A percentile compares a stretch with the other conserved stretches of the same genome.
These are phyloP conservation scores for Pseudocheirus occidentalis DNA, from an alignment of 2,797 vertebrate genomes.

Conservation along the genomic window DNA sequence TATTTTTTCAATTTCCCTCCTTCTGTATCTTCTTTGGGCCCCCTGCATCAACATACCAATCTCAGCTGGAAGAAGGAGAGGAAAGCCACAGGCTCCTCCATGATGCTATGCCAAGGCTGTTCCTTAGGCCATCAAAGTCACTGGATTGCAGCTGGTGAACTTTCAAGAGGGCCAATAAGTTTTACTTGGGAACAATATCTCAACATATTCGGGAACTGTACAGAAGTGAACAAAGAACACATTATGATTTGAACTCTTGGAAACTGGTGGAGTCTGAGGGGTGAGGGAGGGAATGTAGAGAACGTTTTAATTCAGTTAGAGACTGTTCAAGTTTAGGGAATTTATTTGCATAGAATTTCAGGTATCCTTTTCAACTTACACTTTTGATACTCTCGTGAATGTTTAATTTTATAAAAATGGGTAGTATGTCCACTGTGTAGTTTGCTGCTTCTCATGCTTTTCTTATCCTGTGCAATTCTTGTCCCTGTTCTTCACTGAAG, in stretches of 20 bases:
- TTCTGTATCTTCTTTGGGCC: slow-evolving; percentile 82
- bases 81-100: slow-evolving; percentile 80
- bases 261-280: slow-evolving; percentile 17
- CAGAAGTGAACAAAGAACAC: slow-evolving; percentile 76
- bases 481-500: background rate
- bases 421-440: background rate
- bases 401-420: background rate
- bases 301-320: slow-evolving; percentile 71
- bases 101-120: slow-evolving; percentile 71
- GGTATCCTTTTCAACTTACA: slow-evolving; percentile 27
- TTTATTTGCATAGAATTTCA: slow-evolving; percentile 15
- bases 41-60: slow-evolving; percentile 81
- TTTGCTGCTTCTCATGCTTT: background rate
- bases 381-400: background rate
- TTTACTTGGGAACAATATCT: slow-evolving; percentile 80
- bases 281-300: slow-evolving; percentile 65
- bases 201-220: slow-evolving; percentile 79
- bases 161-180: slow-evolving; percentile 74
- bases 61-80: slow-evolving; percentile 83
- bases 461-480: background rate
- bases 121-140: slow-evolving; percentile 79
- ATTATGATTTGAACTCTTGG: slow-evolving; percentile 73
- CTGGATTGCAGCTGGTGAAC: slow-evolving; percentile 80
- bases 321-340: slow-evolving; percentile 74
- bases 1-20: slow-evolving; percentile 83